Percentiles rank a stretch among this genome's conserved stretches.
Evolutionary conservation across 53 echinoderm and acorn worm genomes (phyloP).

Genomic region (Stichopus horrens): DNA sequence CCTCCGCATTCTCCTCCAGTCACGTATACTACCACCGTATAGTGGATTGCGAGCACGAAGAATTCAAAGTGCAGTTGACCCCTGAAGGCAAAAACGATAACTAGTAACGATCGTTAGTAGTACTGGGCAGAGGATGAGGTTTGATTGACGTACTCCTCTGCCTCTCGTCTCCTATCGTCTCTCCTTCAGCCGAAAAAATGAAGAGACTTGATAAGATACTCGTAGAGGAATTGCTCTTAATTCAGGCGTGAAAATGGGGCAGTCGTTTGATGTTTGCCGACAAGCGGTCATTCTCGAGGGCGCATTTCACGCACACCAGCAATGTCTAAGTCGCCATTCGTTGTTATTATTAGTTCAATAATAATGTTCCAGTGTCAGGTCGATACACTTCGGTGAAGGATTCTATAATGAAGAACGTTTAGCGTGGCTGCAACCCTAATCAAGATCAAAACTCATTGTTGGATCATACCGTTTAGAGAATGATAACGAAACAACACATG

Average conservation of each 20-base stretch:
- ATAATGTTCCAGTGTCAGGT: background rate
- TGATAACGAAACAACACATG: too few relatives aligned
- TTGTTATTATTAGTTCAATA: background rate
- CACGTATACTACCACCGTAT: background rate
- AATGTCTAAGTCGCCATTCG: background rate
- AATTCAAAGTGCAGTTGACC: conserved; percentile 2
- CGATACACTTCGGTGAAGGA: background rate
- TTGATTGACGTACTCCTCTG: background rate
- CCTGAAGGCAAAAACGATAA: background rate
- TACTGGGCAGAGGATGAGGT: background rate
- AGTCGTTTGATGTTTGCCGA: conserved; percentile 22
- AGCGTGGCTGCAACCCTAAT: too few relatives aligned
- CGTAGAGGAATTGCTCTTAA: conserved; percentile 12
- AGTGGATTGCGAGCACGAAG: background rate
- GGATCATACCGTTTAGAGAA: too few relatives aligned
- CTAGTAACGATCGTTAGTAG: background rate
- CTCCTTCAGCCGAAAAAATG: background rate
- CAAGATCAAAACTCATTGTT: too few relatives aligned
- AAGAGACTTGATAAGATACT: conserved; percentile 9
- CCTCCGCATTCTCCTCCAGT: background rate
- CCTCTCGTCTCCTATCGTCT: background rate
- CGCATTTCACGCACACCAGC: conserved; percentile 4
- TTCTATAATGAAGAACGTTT: background rate
- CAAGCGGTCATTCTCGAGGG: conserved; percentile 16
- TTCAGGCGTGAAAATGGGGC: conserved; percentile 34